Evolutionary conservation across 2,113 vertebrate species (phyloP).

Genomic region (Clarias batrachus): DNA sequence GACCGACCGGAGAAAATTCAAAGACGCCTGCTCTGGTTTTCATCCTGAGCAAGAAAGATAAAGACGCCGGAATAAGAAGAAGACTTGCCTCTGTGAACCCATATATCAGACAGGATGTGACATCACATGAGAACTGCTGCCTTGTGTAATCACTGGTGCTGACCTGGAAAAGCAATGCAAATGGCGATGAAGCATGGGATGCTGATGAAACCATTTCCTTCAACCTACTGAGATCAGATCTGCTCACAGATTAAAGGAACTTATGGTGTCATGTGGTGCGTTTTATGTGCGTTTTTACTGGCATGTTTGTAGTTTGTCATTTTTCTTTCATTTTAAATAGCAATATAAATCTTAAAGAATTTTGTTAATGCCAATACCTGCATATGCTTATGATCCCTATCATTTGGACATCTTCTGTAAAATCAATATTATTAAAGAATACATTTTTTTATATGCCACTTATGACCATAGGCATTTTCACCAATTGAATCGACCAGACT

Average conservation of each 20-base stretch:
- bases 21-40: constrained; percentile 53
- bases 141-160: neutral
- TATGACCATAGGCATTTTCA: neutral
- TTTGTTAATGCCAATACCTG: neutral
- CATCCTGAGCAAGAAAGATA: constrained; percentile 29
- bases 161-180: constrained; percentile 1
- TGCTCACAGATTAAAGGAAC: neutral
- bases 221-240: neutral
- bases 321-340: neutral
- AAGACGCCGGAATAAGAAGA: neutral
- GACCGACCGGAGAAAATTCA: constrained; percentile 40
- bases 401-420: neutral
- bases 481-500: neutral
- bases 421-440: neutral
- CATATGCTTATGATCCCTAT: neutral
- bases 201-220: neutral
- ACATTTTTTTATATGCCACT: neutral
- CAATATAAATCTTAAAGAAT: neutral
- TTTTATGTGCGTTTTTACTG: neutral
- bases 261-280: neutral
- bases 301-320: neutral
- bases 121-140: constrained; percentile 12
- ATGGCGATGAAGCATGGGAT: neutral
- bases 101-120: constrained; percentile 30
- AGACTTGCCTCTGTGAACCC: neutral